Evolutionary conservation across 2,797 vertebrate genomes (phyloP).

Genomic region (Sebastes minor): DNA sequence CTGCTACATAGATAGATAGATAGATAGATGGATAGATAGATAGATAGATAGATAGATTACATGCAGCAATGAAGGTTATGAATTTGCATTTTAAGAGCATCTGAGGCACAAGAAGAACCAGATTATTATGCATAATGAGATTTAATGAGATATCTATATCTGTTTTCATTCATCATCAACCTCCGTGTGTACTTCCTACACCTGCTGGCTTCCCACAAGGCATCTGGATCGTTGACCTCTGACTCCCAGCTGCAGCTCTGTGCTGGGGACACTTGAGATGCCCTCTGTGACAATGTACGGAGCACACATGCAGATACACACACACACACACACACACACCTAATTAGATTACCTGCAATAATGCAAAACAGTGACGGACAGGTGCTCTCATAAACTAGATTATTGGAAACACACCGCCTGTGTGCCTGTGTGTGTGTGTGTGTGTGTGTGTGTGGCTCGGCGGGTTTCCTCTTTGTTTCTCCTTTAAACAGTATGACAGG

Average conservation of each 20-base stretch:
- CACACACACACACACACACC: constrained; percentile 15
- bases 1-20: no score
- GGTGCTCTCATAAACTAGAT: constrained; percentile 52
- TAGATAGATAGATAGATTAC: not conserved
- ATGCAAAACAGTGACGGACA: constrained; percentile 55
- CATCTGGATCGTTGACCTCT: constrained; percentile 68
- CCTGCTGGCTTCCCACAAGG: constrained; percentile 51
- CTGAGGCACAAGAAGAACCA: no score
- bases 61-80: no score
- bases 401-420: constrained; percentile 10
- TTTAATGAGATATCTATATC: no score
- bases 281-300: constrained; percentile 34
- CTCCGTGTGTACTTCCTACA: constrained; percentile 23
- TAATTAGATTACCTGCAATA: constrained; percentile 71
- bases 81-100: not conserved
- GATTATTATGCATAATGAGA: no score
- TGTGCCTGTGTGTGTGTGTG: not conserved
- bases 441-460: not conserved
- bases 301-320: constrained; percentile 23
- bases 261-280: constrained; percentile 50
- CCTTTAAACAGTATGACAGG: constrained; percentile 44
- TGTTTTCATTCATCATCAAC: no score
- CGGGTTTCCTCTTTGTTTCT: constrained; percentile 47
- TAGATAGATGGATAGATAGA: no score
- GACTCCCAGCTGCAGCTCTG: constrained; percentile 70